phyloP scores from a whole-genome alignment of 2,113 vertebrate genomes.

The Merops nubicus region DNA sequence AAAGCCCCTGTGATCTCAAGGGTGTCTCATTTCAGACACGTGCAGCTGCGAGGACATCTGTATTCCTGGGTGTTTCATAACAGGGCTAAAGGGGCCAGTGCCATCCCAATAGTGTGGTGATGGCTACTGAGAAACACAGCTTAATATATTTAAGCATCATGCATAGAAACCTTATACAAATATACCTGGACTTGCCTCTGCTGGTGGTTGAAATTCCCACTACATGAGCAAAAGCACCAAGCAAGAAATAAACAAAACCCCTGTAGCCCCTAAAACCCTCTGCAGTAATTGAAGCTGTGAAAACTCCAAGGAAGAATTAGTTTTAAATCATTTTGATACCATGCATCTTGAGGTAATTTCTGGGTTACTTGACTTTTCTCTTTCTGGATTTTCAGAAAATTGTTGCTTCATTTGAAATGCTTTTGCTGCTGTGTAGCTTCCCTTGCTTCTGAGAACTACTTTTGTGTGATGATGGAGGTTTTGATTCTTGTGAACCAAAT shows the following conservation, averaged over 20 bases:
- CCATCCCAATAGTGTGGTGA: neutral
- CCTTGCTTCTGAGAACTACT: neutral
- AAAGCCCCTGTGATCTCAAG: neutral
- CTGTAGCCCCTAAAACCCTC: accelerated
- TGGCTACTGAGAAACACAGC: neutral
- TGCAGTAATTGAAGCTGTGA: neutral
- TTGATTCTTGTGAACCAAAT: neutral
- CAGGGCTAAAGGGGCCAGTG: neutral
- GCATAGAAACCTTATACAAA: neutral
- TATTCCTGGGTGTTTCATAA: neutral
- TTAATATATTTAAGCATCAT: neutral
- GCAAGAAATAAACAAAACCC: neutral
- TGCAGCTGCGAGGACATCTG: neutral
- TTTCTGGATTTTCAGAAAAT: neutral
- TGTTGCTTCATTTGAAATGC: neutral
- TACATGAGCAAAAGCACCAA: neutral
- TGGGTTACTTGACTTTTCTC: neutral
- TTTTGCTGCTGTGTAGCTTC: neutral
- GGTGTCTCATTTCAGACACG: neutral
- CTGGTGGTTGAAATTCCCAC: neutral
- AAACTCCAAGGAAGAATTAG: neutral
- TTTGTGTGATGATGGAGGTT: neutral
- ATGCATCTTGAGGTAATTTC: neutral
- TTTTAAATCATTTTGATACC: neutral
- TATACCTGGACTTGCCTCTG: neutral